Evolutionary conservation across 2,888 invertebrate species (phyloP), one percentile per base, ranked within the genome.

Genomic region (Leistus spinibarbis): DNA sequence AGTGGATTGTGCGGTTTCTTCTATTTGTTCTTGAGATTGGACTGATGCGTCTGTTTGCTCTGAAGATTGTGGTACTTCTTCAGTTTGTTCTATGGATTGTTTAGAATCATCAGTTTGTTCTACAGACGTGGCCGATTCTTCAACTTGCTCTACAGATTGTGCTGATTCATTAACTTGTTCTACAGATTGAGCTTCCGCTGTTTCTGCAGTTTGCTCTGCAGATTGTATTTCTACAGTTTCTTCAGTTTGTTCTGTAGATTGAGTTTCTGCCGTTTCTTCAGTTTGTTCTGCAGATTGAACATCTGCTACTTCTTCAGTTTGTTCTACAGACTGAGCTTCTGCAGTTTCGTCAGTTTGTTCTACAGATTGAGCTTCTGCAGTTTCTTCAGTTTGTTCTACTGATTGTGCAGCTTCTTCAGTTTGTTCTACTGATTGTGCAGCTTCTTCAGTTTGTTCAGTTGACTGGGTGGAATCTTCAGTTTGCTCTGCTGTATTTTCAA

Each of bases 131-230:
- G 40, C 24, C 7, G 22, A 66, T 54, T 68, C 56, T 53, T 78
- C 76, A 77, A 80, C 72, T 57, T n/a, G n/a, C 56, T n/a, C 64
- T 76, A 65, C 69, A 65, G 23, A 62, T 22, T 19, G 13, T 23
- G 24, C 24, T 10, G 17, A 64, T 54, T 71, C 56, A 20, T 77
- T 76, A n/a, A n/a, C 78, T 79, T 24, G 53, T 10, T 69, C 16
- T 17, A 66, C 74, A 20, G 62, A 57, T 10, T 17, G 54, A 27
- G 54, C 23, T 9, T 71, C 74, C n/a, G 62, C 62, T 10, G n/a
- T 57, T 23, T 24, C 77, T 75, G 53, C 64, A 54, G 79, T 79
- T 72, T 78, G 78, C 53, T 67, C 78, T 56, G 62, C 75, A 65
- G n/a, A n/a, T n/a, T n/a, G n/a, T n/a, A n/a, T n/a, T 54, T 22